Evolutionary conservation across 2,113 vertebrate species (phyloP).

Genomic region (Plectropomus leopardus): DNA sequence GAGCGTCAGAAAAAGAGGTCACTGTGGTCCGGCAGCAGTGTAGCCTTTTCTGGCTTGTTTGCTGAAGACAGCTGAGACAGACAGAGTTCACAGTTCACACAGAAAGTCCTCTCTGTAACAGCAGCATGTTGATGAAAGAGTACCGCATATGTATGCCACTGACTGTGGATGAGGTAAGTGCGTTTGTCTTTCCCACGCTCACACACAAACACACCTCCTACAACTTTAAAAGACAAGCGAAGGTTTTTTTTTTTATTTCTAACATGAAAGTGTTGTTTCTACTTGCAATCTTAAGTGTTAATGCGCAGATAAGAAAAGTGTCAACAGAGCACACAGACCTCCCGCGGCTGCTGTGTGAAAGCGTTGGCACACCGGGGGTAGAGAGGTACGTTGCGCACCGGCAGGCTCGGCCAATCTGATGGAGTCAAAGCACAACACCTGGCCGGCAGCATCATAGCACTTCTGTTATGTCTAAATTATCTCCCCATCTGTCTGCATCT

Average conservation of each 20-base stretch:
- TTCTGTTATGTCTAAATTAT: slow-evolving; percentile 34
- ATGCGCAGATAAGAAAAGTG: slow-evolving; percentile 55
- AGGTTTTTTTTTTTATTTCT: slow-evolving; percentile 18
- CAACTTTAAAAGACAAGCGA: slow-evolving; percentile 27
- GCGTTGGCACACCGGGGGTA: slow-evolving; percentile 17
- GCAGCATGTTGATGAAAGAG: slow-evolving; percentile 92
- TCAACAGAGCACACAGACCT: slow-evolving; percentile 37
- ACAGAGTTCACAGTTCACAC: slow-evolving; percentile 12
- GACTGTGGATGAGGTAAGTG: slow-evolving; percentile 93
- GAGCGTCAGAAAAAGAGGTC: slow-evolving; percentile 61
- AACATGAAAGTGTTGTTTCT: slow-evolving; percentile 11
- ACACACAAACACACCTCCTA: not conserved
- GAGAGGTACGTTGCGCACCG: slow-evolving; percentile 9
- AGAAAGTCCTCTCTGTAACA: slow-evolving; percentile 26
- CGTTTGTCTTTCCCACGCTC: slow-evolving; percentile 68
- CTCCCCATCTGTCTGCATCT: slow-evolving; percentile 29
- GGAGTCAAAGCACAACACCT: slow-evolving; percentile 46
- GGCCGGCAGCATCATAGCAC: slow-evolving; percentile 17
- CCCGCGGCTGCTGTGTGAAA: slow-evolving; percentile 38
- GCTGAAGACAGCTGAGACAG: slow-evolving; percentile 54
- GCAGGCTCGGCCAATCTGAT: slow-evolving; percentile 15
- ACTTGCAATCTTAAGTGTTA: slow-evolving; percentile 56
- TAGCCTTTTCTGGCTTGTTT: slow-evolving; percentile 38
- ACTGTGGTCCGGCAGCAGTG: slow-evolving; percentile 39
- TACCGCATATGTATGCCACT: slow-evolving; percentile 96